phyloP scores from a whole-genome alignment of 2,797 vertebrate species.

The Periophthalmus magnuspinnatus region DNA sequence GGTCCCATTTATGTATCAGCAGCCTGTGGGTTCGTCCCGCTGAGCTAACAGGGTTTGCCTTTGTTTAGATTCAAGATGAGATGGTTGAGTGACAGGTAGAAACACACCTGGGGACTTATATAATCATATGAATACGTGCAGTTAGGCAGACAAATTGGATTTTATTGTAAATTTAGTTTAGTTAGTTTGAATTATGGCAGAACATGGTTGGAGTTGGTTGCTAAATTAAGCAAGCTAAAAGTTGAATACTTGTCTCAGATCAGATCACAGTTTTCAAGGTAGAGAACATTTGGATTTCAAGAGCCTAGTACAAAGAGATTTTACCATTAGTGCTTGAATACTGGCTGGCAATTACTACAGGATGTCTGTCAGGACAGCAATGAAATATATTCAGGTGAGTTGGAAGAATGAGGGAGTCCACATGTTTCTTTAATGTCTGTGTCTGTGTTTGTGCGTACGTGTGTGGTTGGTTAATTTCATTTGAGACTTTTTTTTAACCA shows the following conservation, averaged over 20 bases:
- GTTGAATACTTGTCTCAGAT: not conserved
- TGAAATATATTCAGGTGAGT: too few relatives aligned
- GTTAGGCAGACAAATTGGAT: not conserved
- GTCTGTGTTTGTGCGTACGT: too few relatives aligned
- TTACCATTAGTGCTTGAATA: too few relatives aligned
- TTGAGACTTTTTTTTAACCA: too few relatives aligned
- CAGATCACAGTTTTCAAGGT: not conserved
- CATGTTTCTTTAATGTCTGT: too few relatives aligned
- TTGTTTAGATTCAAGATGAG: conserved; percentile 15
- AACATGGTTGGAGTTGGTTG: not conserved
- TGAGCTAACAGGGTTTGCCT: conserved; percentile 10
- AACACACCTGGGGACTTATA: conserved; percentile 1
- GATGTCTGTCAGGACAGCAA: too few relatives aligned
- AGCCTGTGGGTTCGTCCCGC: conserved; percentile 23
- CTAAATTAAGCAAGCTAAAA: not conserved
- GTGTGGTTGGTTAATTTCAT: too few relatives aligned
- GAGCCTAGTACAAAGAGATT: too few relatives aligned
- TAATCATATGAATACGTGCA: conserved; percentile 3
- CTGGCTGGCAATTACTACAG: too few relatives aligned
- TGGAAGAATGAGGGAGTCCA: too few relatives aligned
- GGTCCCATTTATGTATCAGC: conserved; percentile 18
- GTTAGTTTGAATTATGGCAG: not conserved
- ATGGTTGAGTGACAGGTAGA: conserved; percentile 15
- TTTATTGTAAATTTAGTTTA: not conserved
- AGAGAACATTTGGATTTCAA: not conserved